Evolutionary conservation across 2,113 vertebrate genomes (phyloP), one percentile per base, ranked within the genome.

Genomic region (Cyprinodon tularosa): DNA sequence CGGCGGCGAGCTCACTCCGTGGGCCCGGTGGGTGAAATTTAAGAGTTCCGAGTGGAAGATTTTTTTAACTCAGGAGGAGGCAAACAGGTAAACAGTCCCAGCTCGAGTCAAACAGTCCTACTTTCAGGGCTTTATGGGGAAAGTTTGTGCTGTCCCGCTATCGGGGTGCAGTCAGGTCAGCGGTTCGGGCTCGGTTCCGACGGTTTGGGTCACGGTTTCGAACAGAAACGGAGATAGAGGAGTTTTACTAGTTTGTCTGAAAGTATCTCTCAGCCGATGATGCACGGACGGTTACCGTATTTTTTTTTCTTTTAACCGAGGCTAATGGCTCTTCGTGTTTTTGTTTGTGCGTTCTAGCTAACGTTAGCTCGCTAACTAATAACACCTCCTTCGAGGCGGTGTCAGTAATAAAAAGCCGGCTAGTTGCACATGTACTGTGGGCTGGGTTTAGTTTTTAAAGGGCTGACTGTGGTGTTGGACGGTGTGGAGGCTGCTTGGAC

Each of bases 301-400:
- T 29, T 29, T 29, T 29, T 29, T 29, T 29, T 29, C 22, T 71
- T 72, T 42, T 60, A 9, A 62, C 12, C 45, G 38, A 72, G 38
- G 79, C 66, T 66, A 14, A 74, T 67, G 80, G 66, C 72, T 78
- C 77, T 87, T 53, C 69, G 80, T 92, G 84, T 88, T 89, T 83
- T 87, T 88, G 87, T 90, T 90, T 92, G 88, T 84, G 83, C 77
- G 77, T 53, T 64, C 69, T 68, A 84, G 89, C 89, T 90, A 87
- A 88, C 67, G 90, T 90, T 91, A 93, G 91, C 90, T 74, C 78
- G 90, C 91, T 91, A 89, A 92, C 86, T 84, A 81, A 80, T 72
- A 81, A 89, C 86, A 61, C 75, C 87, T 80, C 86, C 79, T 77
- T 67, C 39, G 90, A 84, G 84, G 90, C 74, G 81, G 88, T 74